Base-by-base conservation (phyloP, 2,888 invertebrate species). In the Acanthacorydalis orientalis region DNA sequence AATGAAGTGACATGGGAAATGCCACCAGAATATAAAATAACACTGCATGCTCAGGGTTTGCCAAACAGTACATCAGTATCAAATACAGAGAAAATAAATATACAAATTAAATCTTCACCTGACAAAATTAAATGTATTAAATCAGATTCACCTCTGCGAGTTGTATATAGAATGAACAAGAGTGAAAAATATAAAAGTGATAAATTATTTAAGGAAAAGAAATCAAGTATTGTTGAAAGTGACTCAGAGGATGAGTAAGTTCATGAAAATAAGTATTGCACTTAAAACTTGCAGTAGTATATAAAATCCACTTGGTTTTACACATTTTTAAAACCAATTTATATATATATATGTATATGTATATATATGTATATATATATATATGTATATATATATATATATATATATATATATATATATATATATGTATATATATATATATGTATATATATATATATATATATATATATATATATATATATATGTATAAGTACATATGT, bases 1-100 rank as follows among this genome's bases (percentile, higher is more conserved):
- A 75, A 78, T 57, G 72, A 74, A 57, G 78, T 78, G 1, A 76
- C 77, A 9, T 79, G 79, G 79, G 73, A 75, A 51, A 68, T 71
- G 54, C 78, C 79, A 9, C 57, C 60, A 1, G 73, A 72, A 53
- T 70, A 67, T 53, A 61, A 56, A 43, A 46, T 50, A 11, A 11
- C 23, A 15, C 38, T 39, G n/a, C 14, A 15, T 15, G 9, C 38
- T 16, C 31, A 33, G 14, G 14, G 35, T 23, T 23, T 23, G 6
- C 23, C 23, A 23, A 23, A 9, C 8, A n/a, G n/a, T 55, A 51
- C 47, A 39, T 52, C 9, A 31, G 44, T n/a, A 41, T 43, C 43
- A 48, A 12, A 37, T 37, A 4, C n/a, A 37, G 12, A 37, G 12
- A 2, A 37, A 37, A 4, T 12, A 37, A 37, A 37, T 16, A 40